These are phyloP conservation scores for Oryzias celebensis DNA, from an alignment of 2,113 vertebrate species.

Conservation along the genomic window DNA sequence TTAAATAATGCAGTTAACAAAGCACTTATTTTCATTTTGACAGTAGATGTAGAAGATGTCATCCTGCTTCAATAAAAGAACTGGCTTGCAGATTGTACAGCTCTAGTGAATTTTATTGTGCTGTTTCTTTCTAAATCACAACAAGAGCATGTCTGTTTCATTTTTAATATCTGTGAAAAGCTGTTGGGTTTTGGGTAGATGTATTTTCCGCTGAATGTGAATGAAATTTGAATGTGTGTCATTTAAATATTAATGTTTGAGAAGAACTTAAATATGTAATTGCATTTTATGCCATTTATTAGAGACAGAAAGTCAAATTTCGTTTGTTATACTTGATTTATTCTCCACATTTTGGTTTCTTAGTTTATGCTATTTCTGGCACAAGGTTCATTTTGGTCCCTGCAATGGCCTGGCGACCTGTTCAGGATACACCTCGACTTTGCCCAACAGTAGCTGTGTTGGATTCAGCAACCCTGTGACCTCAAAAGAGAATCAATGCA, in stretches of 20 bases:
- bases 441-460: too few relatives aligned
- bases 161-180: conserved; percentile 4
- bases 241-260: not conserved
- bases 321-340: too few relatives aligned
- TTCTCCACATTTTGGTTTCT: too few relatives aligned
- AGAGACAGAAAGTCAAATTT: too few relatives aligned
- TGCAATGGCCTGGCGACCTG: too few relatives aligned
- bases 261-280: not conserved
- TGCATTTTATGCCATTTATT: too few relatives aligned
- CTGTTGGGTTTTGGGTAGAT: not conserved
- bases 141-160: conserved; percentile 1
- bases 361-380: too few relatives aligned
- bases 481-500: too few relatives aligned
- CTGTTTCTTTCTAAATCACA: conserved; percentile 19
- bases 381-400: too few relatives aligned
- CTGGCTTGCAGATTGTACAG: not conserved
- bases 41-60: not conserved
- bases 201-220: not conserved
- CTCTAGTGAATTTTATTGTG: not conserved
- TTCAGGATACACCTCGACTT: too few relatives aligned
- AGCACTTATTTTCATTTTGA: conserved; percentile 17
- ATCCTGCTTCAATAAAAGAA: not conserved
- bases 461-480: too few relatives aligned
- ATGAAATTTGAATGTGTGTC: not conserved
- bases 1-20: conserved; percentile 22